These are phyloP conservation scores for Seira musarum DNA, from an alignment of 2,888 invertebrate species.

Conservation along the genomic window DNA sequence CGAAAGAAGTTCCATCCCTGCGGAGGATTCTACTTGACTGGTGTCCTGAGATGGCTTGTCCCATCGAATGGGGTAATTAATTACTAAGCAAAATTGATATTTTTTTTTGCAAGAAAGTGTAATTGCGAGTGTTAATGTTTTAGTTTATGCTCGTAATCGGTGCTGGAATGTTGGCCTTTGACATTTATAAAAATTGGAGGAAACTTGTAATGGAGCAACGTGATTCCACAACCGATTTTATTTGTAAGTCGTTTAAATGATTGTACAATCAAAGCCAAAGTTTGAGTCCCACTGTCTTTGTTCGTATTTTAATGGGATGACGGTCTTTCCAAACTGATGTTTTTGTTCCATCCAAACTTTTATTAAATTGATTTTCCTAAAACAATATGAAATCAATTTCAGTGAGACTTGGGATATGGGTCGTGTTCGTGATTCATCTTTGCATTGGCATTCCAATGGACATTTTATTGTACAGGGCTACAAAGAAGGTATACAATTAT, in stretches of 20 bases:
- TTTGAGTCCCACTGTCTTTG: not conserved
- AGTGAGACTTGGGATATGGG: constrained; percentile 43
- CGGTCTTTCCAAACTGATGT: too few species aligned
- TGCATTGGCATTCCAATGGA: constrained; percentile 24
- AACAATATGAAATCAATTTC: too few species aligned
- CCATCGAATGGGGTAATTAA: not conserved
- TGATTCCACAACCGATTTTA: not conserved
- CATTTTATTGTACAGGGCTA: constrained; percentile 23
- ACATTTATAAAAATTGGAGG: constrained; percentile 36
- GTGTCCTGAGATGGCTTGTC: constrained; percentile 47
- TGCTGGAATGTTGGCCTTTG: constrained; percentile 20
- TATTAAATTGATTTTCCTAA: too few species aligned
- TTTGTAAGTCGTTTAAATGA: not conserved
- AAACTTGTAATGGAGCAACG: constrained; percentile 24
- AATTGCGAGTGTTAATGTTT: not conserved
- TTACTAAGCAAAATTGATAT: not conserved
- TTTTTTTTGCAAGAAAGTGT: not conserved
- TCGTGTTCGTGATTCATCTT: constrained; percentile 30
- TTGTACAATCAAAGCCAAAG: not conserved
- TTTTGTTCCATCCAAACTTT: too few species aligned
- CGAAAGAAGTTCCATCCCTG: constrained; percentile 54
- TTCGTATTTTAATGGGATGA: not conserved
- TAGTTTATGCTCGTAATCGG: constrained; percentile 40
- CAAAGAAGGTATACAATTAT: constrained; percentile 15
- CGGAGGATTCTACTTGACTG: constrained; percentile 51